phyloP scores from a whole-genome alignment of 1,140 invertebrate species.

The Mamestra configurata region DNA sequence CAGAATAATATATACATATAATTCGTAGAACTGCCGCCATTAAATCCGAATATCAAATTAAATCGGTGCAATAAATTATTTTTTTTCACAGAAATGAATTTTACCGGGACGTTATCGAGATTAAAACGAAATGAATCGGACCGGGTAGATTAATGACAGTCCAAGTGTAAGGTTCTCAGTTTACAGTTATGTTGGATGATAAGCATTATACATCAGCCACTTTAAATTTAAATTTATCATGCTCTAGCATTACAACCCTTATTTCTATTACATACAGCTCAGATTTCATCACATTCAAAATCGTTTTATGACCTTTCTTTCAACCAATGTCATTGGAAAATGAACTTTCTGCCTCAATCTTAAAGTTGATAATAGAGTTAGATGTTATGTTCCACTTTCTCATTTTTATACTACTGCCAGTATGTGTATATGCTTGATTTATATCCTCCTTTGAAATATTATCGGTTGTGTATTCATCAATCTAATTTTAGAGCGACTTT shows the following conservation, averaged over 20 bases:
- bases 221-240: neutral
- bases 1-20: neutral
- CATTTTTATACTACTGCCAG: conserved; percentile 12
- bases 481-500: conserved; percentile 32
- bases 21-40: neutral
- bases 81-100: conserved; percentile 30
- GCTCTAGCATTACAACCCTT: neutral
- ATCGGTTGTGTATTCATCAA: conserved; percentile 36
- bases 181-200: conserved; percentile 21
- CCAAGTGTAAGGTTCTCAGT: conserved; percentile 36
- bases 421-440: conserved; percentile 14
- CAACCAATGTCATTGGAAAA: neutral
- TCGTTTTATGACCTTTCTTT: neutral
- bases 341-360: neutral
- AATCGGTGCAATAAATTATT: conserved; percentile 32
- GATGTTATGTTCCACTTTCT: neutral
- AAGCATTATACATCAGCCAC: conserved; percentile 34
- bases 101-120: conserved; percentile 38
- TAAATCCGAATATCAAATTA: conserved; percentile 2
- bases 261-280: neutral
- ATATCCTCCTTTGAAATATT: conserved; percentile 42
- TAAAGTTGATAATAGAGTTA: conserved; percentile 2
- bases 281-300: neutral
- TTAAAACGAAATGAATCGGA: conserved; percentile 34
- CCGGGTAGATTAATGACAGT: conserved; percentile 49